phyloP scores from a whole-genome alignment of 2,888 invertebrate genomes.

The Eilema sororculum region DNA sequence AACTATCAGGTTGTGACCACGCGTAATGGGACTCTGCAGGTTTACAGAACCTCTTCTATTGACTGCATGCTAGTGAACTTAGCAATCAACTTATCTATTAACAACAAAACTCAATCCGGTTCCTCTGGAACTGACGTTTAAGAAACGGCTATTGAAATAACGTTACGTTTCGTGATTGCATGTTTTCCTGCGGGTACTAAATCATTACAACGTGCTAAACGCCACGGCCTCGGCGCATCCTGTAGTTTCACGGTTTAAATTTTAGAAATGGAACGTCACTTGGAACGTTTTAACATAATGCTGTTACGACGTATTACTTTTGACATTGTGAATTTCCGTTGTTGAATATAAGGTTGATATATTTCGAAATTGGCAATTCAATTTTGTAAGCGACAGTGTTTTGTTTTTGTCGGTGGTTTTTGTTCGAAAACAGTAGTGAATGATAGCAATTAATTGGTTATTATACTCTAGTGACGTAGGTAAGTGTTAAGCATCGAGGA shows the following conservation, averaged over 20 bases:
- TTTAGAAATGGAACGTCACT: slow-evolving; percentile 17
- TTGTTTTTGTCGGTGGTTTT: slow-evolving; percentile 6
- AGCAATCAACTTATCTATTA: not conserved
- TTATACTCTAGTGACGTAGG: not conserved
- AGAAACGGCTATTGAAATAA: slow-evolving; percentile 39
- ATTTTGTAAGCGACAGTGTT: slow-evolving; percentile 20
- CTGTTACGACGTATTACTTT: slow-evolving; percentile 20
- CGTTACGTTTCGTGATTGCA: slow-evolving; percentile 41
- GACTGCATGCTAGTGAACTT: not conserved
- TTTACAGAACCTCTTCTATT: too few species aligned
- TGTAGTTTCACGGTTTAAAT: slow-evolving; percentile 41
- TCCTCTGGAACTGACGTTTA: slow-evolving; percentile 1
- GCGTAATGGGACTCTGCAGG: too few species aligned
- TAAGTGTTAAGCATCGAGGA: not conserved
- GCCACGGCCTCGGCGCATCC: slow-evolving; percentile 46
- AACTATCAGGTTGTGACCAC: too few species aligned
- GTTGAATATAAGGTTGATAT: slow-evolving; percentile 21
- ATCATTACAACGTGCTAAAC: slow-evolving; percentile 38
- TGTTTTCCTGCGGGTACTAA: slow-evolving; percentile 43
- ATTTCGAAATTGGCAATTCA: slow-evolving; percentile 18
- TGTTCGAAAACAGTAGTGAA: not conserved
- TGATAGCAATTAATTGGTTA: not conserved
- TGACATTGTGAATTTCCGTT: slow-evolving; percentile 28
- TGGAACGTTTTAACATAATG: slow-evolving; percentile 14
- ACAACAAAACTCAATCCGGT: not conserved